Base-by-base conservation (phyloP, 2,888 invertebrate genomes). In the Troides aeacus region DNA sequence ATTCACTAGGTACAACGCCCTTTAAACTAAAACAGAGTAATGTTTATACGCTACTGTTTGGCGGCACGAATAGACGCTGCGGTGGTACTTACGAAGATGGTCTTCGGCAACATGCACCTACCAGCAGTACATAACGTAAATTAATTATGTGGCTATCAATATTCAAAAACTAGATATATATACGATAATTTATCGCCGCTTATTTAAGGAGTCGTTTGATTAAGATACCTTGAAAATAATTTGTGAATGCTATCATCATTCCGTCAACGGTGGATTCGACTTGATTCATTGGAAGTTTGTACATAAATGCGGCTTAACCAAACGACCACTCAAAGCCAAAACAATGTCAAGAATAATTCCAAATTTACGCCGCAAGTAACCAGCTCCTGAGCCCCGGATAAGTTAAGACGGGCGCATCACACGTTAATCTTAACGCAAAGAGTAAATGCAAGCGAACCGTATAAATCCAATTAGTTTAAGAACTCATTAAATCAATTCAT, bases 401-500 rank as follows among this genome's bases (percentile, higher is more conserved):
- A 77, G 74, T 78, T 77, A 76, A 74, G 73, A 74, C 62, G 72
- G 64, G 63, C 73, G 72, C 74, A 69, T 66, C 62, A 66, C 60
- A 65, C 78, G 77, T 87, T 85, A 84, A 86, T 89, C 85, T 87
- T 78, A 77, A 73, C 74, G 75, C 77, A 77, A 79, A 84, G 82
- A 82, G 82, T 81, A 83, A 86, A 87, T 82, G 82, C 83, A 84
- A 85, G 82, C 83, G 82, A 80, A 88, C 83, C 84, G 83, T 84
- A 85, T 83, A 85, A 85, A 87, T 90, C 85, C 85, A 90, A 90
- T 91, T 90, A 90, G 84, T 86, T 89, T 87, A 88, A 87, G 85
- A 85, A 87, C 84, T 85, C 85, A 85, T 86, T 91, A 89, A 90
- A 90, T 90, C 90, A 89, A 89, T 88, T 89, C 85, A 86, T 85